A percentile compares a stretch with the other conserved stretches of the same genome.
phyloP scores from a whole-genome alignment of 2,888 invertebrate species.

The Mimachlamys varia region DNA sequence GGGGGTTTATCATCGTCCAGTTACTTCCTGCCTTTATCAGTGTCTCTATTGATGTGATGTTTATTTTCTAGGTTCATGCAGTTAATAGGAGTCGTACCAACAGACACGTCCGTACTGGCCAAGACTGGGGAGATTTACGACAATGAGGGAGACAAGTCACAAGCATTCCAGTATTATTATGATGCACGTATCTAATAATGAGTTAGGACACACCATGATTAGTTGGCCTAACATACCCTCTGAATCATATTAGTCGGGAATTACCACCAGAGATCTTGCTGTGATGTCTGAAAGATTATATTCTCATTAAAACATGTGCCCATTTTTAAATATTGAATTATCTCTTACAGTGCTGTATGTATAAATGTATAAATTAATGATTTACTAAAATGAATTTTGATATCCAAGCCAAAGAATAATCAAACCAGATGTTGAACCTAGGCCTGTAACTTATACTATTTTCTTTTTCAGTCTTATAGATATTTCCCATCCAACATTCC shows the following conservation, averaged over 20 bases:
- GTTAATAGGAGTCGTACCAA: constrained; percentile 91
- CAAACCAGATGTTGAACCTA: too few species aligned
- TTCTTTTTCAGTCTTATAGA: constrained; percentile 85
- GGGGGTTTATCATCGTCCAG: too few species aligned
- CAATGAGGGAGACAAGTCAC: constrained; percentile 94
- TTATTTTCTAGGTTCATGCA: constrained; percentile 87
- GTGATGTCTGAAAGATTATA: too few species aligned
- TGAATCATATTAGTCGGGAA: background rate
- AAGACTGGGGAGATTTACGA: constrained; percentile 95
- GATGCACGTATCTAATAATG: constrained; percentile 84
- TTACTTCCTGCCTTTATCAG: too few species aligned
- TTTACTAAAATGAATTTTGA: too few species aligned
- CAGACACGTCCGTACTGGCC: constrained; percentile 94
- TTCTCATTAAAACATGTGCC: background rate
- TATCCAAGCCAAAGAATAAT: too few species aligned
- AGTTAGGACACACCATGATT: too few species aligned
- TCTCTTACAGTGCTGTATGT: background rate
- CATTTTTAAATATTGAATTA: background rate
- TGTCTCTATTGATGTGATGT: background rate
- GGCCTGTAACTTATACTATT: background rate
- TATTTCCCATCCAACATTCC: constrained; percentile 88
- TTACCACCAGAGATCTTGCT: too few species aligned
- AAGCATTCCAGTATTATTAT: constrained; percentile 92
- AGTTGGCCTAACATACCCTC: background rate
- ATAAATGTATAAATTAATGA: background rate